Evolutionary conservation across 2,888 invertebrate species (phyloP).

Genomic region (Xanthorhoe designata): DNA sequence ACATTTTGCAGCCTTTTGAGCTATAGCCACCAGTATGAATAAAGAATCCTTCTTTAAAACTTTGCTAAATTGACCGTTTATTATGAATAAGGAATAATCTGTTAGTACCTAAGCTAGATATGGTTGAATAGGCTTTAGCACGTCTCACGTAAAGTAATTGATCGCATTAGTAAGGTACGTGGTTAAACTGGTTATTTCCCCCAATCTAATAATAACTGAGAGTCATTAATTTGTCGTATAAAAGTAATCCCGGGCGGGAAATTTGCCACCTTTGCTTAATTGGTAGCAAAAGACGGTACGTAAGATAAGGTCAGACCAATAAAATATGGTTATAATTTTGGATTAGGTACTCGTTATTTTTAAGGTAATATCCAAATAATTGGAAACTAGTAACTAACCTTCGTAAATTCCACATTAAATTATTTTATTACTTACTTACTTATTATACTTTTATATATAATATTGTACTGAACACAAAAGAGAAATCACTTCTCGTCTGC

Average conservation of each 20-base stretch:
- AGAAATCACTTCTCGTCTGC: too few relatives aligned
- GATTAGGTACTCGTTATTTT: not conserved
- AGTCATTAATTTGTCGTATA: conserved; percentile 38
- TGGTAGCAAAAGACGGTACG: conserved; percentile 24
- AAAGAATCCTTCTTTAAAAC: too few relatives aligned
- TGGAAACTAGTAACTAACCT: too few relatives aligned
- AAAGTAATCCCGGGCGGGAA: conserved; percentile 28
- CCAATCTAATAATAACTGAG: conserved; percentile 30
- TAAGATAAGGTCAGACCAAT: not conserved
- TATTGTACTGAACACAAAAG: too few relatives aligned
- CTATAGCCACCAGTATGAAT: too few relatives aligned
- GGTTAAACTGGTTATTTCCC: conserved; percentile 28
- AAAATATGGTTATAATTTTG: not conserved
- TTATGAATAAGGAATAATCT: not conserved
- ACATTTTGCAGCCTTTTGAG: too few relatives aligned
- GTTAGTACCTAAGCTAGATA: not conserved
- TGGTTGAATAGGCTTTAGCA: conserved; percentile 20
- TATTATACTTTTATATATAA: too few relatives aligned
- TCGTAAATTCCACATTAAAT: too few relatives aligned
- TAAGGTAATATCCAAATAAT: not conserved
- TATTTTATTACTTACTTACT: too few relatives aligned
- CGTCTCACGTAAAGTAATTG: conserved; percentile 17
- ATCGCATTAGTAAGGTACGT: conserved; percentile 28
- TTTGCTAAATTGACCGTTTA: too few relatives aligned
- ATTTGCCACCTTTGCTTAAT: conserved; percentile 32